These are phyloP conservation scores for Etheostoma perlongum DNA, from an alignment of 2,797 vertebrate genomes.

Conservation along the genomic window DNA sequence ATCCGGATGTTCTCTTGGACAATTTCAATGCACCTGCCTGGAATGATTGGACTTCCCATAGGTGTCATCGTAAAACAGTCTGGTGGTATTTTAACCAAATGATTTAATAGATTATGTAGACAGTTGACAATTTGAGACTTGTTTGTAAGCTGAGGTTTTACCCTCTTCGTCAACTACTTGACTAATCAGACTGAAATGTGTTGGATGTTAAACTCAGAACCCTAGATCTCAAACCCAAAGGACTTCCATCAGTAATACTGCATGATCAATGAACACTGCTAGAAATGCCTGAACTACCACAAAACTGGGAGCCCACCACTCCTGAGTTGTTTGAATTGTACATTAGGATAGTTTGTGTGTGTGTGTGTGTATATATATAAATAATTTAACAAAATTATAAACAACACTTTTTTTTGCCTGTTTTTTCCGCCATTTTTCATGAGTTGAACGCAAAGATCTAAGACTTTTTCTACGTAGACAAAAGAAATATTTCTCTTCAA, in stretches of 20 bases:
- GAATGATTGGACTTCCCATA: no score
- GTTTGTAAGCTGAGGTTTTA: neutral
- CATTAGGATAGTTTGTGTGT: neutral
- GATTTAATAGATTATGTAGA: neutral
- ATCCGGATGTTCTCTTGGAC: no score
- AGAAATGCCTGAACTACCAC: constrained; percentile 34
- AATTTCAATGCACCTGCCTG: neutral
- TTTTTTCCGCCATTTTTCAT: no score
- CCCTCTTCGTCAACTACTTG: neutral
- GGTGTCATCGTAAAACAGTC: neutral
- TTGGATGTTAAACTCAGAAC: neutral
- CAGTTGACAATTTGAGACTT: neutral
- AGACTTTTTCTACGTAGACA: no score
- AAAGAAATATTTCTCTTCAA: no score
- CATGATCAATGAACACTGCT: constrained; percentile 73
- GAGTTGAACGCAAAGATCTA: no score
- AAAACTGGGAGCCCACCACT: constrained; percentile 2
- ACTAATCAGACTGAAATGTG: constrained; percentile 15
- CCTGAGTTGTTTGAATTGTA: no score
- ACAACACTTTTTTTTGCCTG: no score
- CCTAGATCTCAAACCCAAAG: constrained; percentile 2
- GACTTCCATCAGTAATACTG: constrained; percentile 69
- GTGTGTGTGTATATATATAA: neutral
- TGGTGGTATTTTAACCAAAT: neutral
- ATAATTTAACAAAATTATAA: no score